Conservation (phyloP, 2,888 invertebrate genomes). For the Lepidocyrtinus sp. region DNA sequence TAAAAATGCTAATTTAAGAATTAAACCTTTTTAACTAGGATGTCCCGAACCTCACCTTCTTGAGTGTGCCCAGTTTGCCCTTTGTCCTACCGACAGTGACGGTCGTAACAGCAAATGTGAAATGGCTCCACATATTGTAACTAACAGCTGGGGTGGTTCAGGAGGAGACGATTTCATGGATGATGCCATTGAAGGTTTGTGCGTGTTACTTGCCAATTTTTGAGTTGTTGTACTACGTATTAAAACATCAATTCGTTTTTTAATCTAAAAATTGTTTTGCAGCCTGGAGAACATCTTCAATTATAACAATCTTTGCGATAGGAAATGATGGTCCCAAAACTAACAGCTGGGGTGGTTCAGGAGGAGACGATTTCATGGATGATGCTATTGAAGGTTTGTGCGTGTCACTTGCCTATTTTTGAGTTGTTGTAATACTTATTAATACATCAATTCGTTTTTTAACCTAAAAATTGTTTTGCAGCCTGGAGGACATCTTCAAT, state of each 20-base stretch:
- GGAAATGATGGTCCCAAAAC: conserved; percentile 15
- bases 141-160: conserved; percentile 39
- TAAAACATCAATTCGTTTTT: too few relatives aligned
- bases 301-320: conserved; percentile 26
- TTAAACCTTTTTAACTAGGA: neutral
- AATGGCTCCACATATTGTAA: conserved; percentile 28
- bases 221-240: too few relatives aligned
- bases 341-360: neutral
- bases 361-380: neutral
- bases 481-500: conserved; percentile 24
- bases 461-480: too few relatives aligned
- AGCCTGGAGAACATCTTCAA: conserved; percentile 22
- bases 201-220: too few relatives aligned
- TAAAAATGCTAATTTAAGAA: too few relatives aligned
- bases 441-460: too few relatives aligned
- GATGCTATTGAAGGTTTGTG: too few relatives aligned
- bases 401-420: too few relatives aligned
- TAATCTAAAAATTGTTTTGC: too few relatives aligned
- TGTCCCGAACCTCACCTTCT: conserved; percentile 31
- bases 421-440: too few relatives aligned
- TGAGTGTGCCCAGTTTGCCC: conserved; percentile 19
- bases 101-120: conserved; percentile 28
- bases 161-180: conserved; percentile 21
- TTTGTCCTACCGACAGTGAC: conserved; percentile 29
- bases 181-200: conserved; percentile 23